These are phyloP conservation scores for Eretmocerus hayati DNA, from an alignment of 2,888 invertebrate species.

Conservation along the genomic window DNA sequence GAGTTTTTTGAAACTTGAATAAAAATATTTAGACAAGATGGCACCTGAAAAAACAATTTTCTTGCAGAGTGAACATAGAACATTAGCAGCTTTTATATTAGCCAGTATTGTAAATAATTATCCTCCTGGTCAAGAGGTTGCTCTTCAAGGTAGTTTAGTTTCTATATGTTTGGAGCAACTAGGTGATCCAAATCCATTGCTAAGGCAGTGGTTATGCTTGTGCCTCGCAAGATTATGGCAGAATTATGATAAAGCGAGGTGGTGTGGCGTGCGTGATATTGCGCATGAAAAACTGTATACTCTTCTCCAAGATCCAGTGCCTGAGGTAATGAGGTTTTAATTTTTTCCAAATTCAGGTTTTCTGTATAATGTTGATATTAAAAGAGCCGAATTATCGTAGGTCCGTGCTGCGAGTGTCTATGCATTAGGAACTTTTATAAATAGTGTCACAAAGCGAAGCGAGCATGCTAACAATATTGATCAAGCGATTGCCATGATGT, in stretches of 20 bases:
- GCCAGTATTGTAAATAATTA: slow-evolving; percentile 89
- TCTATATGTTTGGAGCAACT: slow-evolving; percentile 89
- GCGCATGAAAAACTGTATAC: slow-evolving; percentile 92
- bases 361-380: neutral
- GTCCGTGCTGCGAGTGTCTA: slow-evolving; percentile 89
- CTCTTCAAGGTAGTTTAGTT: slow-evolving; percentile 81
- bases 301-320: slow-evolving; percentile 71
- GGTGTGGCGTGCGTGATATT: slow-evolving; percentile 92
- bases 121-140: slow-evolving; percentile 82
- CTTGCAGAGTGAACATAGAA: slow-evolving; percentile 70
- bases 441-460: slow-evolving; percentile 72
- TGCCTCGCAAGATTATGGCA: slow-evolving; percentile 89
- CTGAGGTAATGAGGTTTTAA: slow-evolving; percentile 60
- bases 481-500: slow-evolving; percentile 82
- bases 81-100: slow-evolving; percentile 90
- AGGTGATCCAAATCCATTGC: slow-evolving; percentile 58
- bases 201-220: slow-evolving; percentile 85
- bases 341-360: neutral
- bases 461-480: slow-evolving; percentile 93
- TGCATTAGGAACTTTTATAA: slow-evolving; percentile 90
- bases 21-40: slow-evolving; percentile 9
- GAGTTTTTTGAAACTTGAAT: slow-evolving; percentile 38
- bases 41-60: neutral
- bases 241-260: slow-evolving; percentile 78
- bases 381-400: slow-evolving; percentile 48